Evolutionary conservation across 2,113 vertebrate genomes (phyloP).

Genomic region (Campylorhamphus procurvoides): DNA sequence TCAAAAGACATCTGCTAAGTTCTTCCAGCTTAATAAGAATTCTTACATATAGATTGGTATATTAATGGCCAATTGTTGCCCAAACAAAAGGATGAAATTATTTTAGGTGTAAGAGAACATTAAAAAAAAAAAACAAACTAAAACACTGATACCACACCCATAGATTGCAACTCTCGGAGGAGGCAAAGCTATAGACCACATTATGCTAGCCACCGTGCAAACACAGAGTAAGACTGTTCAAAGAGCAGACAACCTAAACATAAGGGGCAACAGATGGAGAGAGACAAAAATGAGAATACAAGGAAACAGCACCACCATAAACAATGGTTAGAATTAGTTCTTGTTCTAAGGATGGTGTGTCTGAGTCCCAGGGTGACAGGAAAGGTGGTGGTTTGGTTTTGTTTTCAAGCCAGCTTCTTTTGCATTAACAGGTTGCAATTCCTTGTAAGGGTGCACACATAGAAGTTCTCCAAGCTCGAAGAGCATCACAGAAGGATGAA

Average conservation of each 20-base stretch:
- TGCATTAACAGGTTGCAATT: not conserved
- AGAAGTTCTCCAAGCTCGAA: not conserved
- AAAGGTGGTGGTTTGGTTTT: not conserved
- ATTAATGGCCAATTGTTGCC: not conserved
- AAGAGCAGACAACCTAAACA: slow-evolving; percentile 22
- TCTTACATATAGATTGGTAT: not conserved
- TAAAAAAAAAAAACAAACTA: no score
- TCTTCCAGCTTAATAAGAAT: not conserved
- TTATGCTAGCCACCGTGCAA: not conserved
- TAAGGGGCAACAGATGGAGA: slow-evolving; percentile 23
- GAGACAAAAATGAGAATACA: slow-evolving; percentile 12
- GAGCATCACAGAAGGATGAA: not conserved
- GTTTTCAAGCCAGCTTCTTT: not conserved
- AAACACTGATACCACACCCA: not conserved
- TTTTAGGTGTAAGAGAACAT: not conserved
- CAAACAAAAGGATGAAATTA: not conserved
- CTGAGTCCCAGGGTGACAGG: not conserved
- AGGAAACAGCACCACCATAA: slow-evolving; percentile 5
- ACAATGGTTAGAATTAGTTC: not conserved
- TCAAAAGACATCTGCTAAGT: not conserved
- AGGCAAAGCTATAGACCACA: not conserved
- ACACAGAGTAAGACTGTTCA: not conserved
- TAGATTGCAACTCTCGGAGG: not conserved
- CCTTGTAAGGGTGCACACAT: fast-evolving
- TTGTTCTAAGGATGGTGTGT: not conserved